Evolutionary conservation across 2,888 invertebrate species (phyloP).

Genomic region (Crioceris asparagi): DNA sequence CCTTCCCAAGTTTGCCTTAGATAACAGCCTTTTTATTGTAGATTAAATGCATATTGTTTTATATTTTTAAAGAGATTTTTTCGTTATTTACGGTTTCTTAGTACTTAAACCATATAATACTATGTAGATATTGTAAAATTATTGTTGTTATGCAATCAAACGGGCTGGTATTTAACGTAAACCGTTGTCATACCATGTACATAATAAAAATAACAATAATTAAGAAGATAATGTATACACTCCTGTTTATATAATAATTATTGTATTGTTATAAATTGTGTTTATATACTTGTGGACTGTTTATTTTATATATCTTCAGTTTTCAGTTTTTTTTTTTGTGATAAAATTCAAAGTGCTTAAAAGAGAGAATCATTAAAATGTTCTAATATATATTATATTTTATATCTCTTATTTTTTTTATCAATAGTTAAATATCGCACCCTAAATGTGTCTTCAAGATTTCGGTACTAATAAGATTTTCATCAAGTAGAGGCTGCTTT

Average conservation of each 20-base stretch:
- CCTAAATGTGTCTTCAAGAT: slow-evolving; percentile 16
- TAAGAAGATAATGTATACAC: slow-evolving; percentile 30
- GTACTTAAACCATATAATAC: slow-evolving; percentile 23
- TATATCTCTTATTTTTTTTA: no score
- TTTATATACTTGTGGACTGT: slow-evolving; percentile 35
- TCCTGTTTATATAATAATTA: slow-evolving; percentile 30
- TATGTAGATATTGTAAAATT: slow-evolving; percentile 24
- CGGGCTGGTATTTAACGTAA: slow-evolving; percentile 23
- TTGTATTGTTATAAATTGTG: slow-evolving; percentile 34
- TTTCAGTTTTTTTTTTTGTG: slow-evolving; percentile 24
- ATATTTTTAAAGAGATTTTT: slow-evolving; percentile 15
- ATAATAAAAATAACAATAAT: slow-evolving; percentile 32
- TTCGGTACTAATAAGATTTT: slow-evolving; percentile 20
- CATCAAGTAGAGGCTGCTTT: slow-evolving; percentile 11
- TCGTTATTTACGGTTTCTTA: slow-evolving; percentile 18
- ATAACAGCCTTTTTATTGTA: slow-evolving; percentile 25
- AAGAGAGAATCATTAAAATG: no score
- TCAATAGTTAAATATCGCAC: no score
- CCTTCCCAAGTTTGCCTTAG: slow-evolving; percentile 24
- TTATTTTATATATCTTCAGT: slow-evolving; percentile 25
- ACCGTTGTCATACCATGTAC: slow-evolving; percentile 23
- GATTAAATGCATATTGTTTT: slow-evolving; percentile 18
- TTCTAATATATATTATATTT: no score
- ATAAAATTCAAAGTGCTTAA: slow-evolving; percentile 7
- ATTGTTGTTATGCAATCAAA: slow-evolving; percentile 25